Evolutionary conservation across 1,140 invertebrate genomes (phyloP).

Genomic region (Monochamus saltuarius): DNA sequence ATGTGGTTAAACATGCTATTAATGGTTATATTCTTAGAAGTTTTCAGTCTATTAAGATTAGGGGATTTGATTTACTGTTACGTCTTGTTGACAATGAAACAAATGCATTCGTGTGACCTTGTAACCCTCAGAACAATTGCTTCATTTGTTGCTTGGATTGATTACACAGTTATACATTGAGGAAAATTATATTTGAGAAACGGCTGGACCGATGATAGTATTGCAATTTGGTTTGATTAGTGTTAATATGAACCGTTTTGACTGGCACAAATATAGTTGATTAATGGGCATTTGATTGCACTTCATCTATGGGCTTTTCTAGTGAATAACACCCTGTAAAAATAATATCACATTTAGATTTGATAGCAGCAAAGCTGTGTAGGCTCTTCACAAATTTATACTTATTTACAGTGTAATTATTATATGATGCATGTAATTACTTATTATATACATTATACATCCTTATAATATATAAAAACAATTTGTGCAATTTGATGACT

Average conservation of each 20-base stretch:
- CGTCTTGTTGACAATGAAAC: too few species aligned
- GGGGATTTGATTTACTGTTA: too few species aligned
- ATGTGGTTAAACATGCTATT: too few species aligned
- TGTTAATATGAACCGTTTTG: not conserved
- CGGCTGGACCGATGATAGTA: too few species aligned
- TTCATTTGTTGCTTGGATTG: too few species aligned
- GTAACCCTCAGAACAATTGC: too few species aligned
- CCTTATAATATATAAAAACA: constrained; percentile 31
- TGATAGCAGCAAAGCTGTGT: constrained; percentile 47
- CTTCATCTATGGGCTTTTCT: constrained; percentile 42
- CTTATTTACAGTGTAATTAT: constrained; percentile 41
- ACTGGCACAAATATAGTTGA: not conserved
- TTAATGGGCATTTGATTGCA: constrained; percentile 1
- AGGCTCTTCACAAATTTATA: constrained; percentile 29
- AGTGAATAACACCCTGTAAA: constrained; percentile 40
- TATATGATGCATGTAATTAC: constrained; percentile 43
- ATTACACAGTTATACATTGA: too few species aligned
- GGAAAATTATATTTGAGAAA: too few species aligned
- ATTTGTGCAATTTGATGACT: constrained; percentile 47
- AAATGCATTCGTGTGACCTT: too few species aligned
- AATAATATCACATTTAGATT: constrained; percentile 38
- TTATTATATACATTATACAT: constrained; percentile 28
- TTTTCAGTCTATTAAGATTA: too few species aligned
- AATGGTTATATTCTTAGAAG: too few species aligned
- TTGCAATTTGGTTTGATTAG: too few species aligned